phyloP scores from a whole-genome alignment of 2,797 vertebrate species.

The Tarsius wallacei region DNA sequence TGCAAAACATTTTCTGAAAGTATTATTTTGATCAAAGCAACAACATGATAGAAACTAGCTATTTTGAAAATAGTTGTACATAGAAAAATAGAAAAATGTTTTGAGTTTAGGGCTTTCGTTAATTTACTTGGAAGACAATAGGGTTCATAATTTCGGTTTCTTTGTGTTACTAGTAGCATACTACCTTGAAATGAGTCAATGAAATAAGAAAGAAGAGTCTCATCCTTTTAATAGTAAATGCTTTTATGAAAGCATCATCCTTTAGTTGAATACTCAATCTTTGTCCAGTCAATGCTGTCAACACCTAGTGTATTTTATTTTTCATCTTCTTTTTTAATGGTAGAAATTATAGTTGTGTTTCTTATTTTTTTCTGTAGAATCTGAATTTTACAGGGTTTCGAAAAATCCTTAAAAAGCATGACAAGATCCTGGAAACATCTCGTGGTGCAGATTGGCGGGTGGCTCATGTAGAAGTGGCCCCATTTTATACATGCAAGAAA shows the following conservation, averaged over 20 bases:
- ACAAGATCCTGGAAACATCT: constrained; percentile 98
- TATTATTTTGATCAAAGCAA: constrained; percentile 48
- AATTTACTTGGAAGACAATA: constrained; percentile 56
- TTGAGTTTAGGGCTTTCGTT: constrained; percentile 38
- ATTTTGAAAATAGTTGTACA: constrained; percentile 60
- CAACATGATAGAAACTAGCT: constrained; percentile 26
- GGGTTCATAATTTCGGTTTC: constrained; percentile 21
- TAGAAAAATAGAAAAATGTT: constrained; percentile 60
- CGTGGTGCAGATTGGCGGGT: constrained; percentile 98
- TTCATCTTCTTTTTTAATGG: neutral
- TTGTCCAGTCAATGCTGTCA: neutral
- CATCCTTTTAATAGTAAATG: neutral
- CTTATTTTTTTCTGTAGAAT: constrained; percentile 92
- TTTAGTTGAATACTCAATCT: neutral
- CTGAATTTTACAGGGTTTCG: constrained; percentile 99
- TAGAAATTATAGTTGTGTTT: constrained; percentile 58
- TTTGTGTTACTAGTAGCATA: constrained; percentile 31
- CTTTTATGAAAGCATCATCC: neutral
- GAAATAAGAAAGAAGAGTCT: constrained; percentile 21
- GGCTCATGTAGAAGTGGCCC: constrained; percentile 97
- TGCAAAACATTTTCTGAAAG: constrained; percentile 53
- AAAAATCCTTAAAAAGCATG: constrained; percentile 99
- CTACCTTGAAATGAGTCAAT: constrained; percentile 20
- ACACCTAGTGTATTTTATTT: neutral
- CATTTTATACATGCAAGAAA: constrained; percentile 99